phyloP scores from a whole-genome alignment of 2,113 vertebrate genomes.

The Ciconia boyciana region DNA sequence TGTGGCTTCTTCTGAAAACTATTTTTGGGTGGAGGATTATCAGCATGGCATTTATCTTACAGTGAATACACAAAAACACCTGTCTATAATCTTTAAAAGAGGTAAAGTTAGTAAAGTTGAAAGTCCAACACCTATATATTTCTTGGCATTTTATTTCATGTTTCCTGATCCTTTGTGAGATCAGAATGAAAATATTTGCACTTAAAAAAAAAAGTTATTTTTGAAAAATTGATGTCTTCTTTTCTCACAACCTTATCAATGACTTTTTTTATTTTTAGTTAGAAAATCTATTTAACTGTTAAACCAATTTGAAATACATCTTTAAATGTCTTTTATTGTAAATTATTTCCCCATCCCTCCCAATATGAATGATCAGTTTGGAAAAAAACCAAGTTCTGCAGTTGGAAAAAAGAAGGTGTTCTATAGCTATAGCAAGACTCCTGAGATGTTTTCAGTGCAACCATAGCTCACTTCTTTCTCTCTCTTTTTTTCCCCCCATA shows the following conservation, averaged over 20 bases:
- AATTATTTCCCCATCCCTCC: not conserved
- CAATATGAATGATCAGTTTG: not conserved
- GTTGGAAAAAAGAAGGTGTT: not conserved
- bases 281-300: not conserved
- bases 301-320: not conserved
- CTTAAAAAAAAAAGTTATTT: not conserved
- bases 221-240: not conserved
- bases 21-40: not conserved
- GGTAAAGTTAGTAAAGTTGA: not conserved
- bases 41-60: not conserved
- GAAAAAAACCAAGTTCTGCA: not conserved
- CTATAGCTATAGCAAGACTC: not conserved
- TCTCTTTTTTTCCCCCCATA: fast-evolving
- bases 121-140: not conserved
- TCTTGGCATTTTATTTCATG: not conserved
- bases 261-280: not conserved
- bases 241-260: not conserved
- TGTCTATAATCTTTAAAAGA: not conserved
- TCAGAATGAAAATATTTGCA: not conserved
- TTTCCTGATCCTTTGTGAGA: not conserved
- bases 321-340: not conserved
- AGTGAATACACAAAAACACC: not conserved
- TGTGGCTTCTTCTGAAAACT: not conserved
- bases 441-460: not conserved
- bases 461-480: not conserved